Conservation (phyloP, 2,888 invertebrate genomes). For the Ectemnius cavifrons region DNA sequence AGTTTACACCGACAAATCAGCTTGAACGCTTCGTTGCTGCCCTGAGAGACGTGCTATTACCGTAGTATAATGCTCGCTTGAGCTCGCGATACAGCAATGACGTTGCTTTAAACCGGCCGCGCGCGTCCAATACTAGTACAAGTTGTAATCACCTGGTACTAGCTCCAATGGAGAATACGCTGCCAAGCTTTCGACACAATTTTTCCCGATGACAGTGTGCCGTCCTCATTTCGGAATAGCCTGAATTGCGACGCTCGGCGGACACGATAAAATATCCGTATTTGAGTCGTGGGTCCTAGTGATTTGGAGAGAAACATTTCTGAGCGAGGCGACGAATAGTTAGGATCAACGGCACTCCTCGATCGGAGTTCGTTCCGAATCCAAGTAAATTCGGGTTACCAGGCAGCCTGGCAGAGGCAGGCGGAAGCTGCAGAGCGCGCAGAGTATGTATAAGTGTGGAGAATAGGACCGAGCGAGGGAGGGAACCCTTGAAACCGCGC, state of each 20-base stretch:
- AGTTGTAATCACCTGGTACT: background rate
- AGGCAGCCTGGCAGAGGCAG: background rate
- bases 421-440: background rate
- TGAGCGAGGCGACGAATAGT: background rate
- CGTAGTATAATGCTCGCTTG: constrained; percentile 27
- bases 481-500: constrained; percentile 3
- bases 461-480: background rate
- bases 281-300: too few relatives aligned
- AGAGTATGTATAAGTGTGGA: background rate
- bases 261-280: too few relatives aligned
- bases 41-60: constrained; percentile 30
- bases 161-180: background rate
- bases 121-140: background rate
- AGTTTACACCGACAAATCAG: constrained; percentile 63
- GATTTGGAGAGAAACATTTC: background rate
- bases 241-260: too few relatives aligned
- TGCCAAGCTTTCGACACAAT: too few relatives aligned
- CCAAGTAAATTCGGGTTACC: background rate
- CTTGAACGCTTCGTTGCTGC: constrained; percentile 36
- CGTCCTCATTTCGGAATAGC: too few relatives aligned
- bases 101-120: constrained; percentile 1
- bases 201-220: too few relatives aligned
- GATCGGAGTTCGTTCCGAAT: background rate
- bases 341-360: background rate
- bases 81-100: constrained; percentile 16